Conservation (phyloP, 2,888 invertebrate species). For the Artemia sp. region DNA sequence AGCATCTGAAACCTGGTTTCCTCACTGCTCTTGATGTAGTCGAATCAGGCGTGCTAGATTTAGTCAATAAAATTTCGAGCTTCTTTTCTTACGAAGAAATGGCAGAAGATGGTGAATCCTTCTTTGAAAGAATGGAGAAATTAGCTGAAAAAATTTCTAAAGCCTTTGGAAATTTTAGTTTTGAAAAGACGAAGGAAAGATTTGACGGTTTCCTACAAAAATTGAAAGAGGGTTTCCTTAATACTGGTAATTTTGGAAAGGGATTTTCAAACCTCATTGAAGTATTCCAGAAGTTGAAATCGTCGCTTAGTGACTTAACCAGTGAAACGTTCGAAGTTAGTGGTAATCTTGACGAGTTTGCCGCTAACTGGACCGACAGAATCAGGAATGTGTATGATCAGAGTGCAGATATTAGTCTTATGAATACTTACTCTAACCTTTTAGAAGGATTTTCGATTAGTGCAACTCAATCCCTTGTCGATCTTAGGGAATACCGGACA, state of each 20-base stretch:
- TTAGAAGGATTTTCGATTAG: neutral
- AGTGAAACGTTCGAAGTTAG: constrained; percentile 3
- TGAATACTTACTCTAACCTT: too few relatives aligned
- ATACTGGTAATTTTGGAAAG: neutral
- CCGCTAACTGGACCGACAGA: neutral
- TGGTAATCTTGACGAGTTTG: neutral
- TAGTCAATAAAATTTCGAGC: constrained; percentile 6
- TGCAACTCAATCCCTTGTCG: neutral
- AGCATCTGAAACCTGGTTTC: constrained; percentile 1
- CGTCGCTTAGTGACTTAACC: neutral
- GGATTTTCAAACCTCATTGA: neutral
- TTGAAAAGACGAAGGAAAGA: neutral
- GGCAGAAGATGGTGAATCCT: neutral
- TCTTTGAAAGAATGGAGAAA: constrained; percentile 12
- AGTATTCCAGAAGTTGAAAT: neutral
- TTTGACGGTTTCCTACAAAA: neutral
- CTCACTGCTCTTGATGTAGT: neutral
- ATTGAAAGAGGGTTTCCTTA: neutral
- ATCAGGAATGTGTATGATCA: neutral
- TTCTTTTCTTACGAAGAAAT: neutral
- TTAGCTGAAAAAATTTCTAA: neutral
- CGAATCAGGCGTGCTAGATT: neutral
- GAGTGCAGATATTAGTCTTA: too few relatives aligned
- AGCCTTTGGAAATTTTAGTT: neutral
- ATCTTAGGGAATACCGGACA: constrained; percentile 3